Evolutionary conservation across 2,113 vertebrate species (phyloP), one percentile per base, ranked within the genome.

Genomic region (Hypocryptadius cinnamomeus): DNA sequence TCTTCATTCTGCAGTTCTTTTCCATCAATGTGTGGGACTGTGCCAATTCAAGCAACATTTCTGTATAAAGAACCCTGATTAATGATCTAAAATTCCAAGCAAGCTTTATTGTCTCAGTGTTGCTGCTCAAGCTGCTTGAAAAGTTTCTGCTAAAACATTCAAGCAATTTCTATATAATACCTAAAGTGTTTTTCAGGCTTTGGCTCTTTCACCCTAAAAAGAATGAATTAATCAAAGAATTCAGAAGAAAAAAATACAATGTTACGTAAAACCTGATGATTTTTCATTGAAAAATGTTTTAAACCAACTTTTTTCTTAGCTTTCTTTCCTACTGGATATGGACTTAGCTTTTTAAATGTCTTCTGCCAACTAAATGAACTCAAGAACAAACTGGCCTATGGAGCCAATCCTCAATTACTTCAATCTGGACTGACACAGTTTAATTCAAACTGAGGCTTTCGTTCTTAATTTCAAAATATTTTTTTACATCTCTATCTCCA

Each of bases 21-120:
- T 73, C 86, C 80, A 94, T 87, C 89, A 85, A n/a, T 77, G 80
- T 92, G 87, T 95, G 87, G 92, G 84, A 91, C 80, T 94, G 48
- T 93, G 94, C 89, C 94, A 96, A 92, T 54, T 95, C 68, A 90
- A 95, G 92, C 85, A 94, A 90, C 64, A 71, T 83, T 93, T 94
- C 79, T 91, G 68, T 94, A 86, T 88, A 85, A 90, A 95, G 83
- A 94, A 80, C 64, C 39, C 59, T 90, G 93, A 93, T 92, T 95
- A 95, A 96, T 63, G 90, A 93, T 73, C 63, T 73, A 79, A 65
- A 92, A 90, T 85, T 89, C 89, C 60, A 92, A 85, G 91, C 74
- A 92, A 85, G 74, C 79, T 63, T 92, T 92, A 87, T 87, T 94
- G 89, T 93, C 51, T 83, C 74, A 54, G 30, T 64, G 28, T 40